A percentile compares a stretch with the other conserved stretches of the same genome.
phyloP scores from a whole-genome alignment of 2,888 invertebrate species.

The Argyra leucocephala region DNA sequence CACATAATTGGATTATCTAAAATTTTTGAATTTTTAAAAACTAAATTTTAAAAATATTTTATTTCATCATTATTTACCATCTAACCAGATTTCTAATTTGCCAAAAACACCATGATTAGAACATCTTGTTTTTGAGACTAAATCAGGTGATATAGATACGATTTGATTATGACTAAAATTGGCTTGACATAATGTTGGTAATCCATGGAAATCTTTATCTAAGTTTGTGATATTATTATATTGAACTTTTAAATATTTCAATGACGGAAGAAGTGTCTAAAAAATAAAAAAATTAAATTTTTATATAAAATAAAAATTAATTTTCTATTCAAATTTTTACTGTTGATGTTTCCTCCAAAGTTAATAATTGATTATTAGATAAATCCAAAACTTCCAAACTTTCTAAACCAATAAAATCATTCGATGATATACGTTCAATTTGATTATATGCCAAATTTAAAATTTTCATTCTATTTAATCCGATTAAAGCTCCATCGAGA shows the following conservation, averaged over 20 bases:
- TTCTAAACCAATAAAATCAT: conserved; percentile 69
- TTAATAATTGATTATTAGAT: conserved; percentile 65
- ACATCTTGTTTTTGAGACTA: conserved; percentile 71
- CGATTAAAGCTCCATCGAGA: conserved; percentile 65
- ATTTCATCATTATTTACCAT: conserved; percentile 52
- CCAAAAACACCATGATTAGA: conserved; percentile 66
- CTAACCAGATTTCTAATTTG: conserved; percentile 60
- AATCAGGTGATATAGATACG: conserved; percentile 58
- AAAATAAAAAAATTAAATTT: conserved; percentile 18
- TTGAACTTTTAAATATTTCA: conserved; percentile 67
- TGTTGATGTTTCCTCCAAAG: conserved; percentile 73
- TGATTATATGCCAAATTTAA: conserved; percentile 68
- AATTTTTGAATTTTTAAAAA: conserved; percentile 8
- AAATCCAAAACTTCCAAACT: conserved; percentile 64
- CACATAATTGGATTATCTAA: conserved; percentile 75
- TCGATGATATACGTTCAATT: conserved; percentile 61
- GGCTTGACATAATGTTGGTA: conserved; percentile 70
- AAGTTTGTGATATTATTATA: conserved; percentile 65
- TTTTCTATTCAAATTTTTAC: conserved; percentile 43
- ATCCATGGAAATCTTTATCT: conserved; percentile 72
- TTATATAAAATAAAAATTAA: conserved; percentile 6
- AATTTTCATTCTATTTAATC: conserved; percentile 60
- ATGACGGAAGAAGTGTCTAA: conserved; percentile 66
- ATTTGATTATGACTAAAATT: conserved; percentile 72
- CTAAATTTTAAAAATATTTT: not conserved